Percentiles rank a stretch among this genome's conserved stretches.
These are phyloP conservation scores for Arctopsyche grandis DNA, from an alignment of 1,140 invertebrate genomes.

Conservation along the genomic window DNA sequence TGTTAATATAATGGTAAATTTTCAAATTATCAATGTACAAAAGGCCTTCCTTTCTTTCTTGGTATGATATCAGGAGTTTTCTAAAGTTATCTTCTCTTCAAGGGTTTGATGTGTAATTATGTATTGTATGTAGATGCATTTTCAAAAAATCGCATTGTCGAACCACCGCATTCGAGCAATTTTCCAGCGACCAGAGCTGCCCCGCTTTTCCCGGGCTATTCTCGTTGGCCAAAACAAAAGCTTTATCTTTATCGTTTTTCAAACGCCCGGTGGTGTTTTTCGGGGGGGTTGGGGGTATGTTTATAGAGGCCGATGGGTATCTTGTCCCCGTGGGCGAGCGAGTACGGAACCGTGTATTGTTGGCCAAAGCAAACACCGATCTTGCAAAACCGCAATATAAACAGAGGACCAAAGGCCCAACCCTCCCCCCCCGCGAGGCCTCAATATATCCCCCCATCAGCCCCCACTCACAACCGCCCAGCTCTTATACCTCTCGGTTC, in stretches of 20 bases:
- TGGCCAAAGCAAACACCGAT: constrained; percentile 31
- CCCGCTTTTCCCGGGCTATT: not conserved
- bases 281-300: constrained; percentile 15
- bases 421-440: not conserved
- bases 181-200: too few relatives aligned
- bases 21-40: too few relatives aligned
- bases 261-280: constrained; percentile 21
- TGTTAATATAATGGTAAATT: too few relatives aligned
- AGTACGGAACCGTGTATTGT: constrained; percentile 31
- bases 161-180: too few relatives aligned
- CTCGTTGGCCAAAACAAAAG: constrained; percentile 16
- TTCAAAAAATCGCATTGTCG: too few relatives aligned
- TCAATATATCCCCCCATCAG: not conserved
- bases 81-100: too few relatives aligned
- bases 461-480: not conserved
- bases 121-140: too few relatives aligned
- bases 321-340: constrained; percentile 14
- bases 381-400: constrained; percentile 39
- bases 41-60: too few relatives aligned
- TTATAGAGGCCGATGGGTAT: constrained; percentile 37
- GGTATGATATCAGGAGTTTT: too few relatives aligned
- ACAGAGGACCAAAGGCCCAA: not conserved
- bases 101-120: too few relatives aligned
- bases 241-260: constrained; percentile 37
- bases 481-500: not conserved